Evolutionary conservation across 92 coral and sea anemone species (phyloP).

Genomic region (Diadumene lineata): DNA sequence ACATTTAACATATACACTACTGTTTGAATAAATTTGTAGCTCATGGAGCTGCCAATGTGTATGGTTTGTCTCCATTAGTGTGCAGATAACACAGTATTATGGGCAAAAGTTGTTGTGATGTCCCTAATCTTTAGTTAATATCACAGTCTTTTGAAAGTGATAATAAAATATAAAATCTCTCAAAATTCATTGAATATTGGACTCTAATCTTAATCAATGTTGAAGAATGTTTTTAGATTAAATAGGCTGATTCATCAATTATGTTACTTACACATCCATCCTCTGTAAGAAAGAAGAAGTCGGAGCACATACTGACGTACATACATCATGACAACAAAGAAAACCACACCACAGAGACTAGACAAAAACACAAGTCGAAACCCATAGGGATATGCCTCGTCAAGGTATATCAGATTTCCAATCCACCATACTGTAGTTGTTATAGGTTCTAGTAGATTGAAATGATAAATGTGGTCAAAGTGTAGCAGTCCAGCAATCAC

Average conservation of each 20-base stretch:
- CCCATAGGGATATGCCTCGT: slow-evolving; percentile 75
- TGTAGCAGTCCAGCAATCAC: slow-evolving; percentile 76
- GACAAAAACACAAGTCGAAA: slow-evolving; percentile 74
- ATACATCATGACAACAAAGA: slow-evolving; percentile 78
- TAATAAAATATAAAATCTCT: no score
- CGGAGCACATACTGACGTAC: slow-evolving; percentile 85
- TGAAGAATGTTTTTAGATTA: no score
- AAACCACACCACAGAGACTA: slow-evolving; percentile 70
- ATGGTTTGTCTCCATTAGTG: no score
- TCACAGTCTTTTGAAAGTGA: no score
- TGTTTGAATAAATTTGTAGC: no score
- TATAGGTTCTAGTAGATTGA: slow-evolving; percentile 53
- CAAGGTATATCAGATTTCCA: slow-evolving; percentile 67
- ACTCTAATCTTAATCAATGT: no score
- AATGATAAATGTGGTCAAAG: slow-evolving; percentile 66
- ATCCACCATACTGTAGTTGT: slow-evolving; percentile 72
- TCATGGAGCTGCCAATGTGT: no score
- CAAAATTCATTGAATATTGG: no score
- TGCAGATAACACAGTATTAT: no score
- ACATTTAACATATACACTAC: no score
- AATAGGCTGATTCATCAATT: neutral
- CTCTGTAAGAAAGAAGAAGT: slow-evolving; percentile 82
- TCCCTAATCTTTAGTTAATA: no score
- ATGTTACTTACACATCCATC: slow-evolving; percentile 99
- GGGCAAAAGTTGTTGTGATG: no score